phyloP scores from a whole-genome alignment of 37 sponge, comb jelly and placozoan genomes.

The Lycopodina hypogea region DNA sequence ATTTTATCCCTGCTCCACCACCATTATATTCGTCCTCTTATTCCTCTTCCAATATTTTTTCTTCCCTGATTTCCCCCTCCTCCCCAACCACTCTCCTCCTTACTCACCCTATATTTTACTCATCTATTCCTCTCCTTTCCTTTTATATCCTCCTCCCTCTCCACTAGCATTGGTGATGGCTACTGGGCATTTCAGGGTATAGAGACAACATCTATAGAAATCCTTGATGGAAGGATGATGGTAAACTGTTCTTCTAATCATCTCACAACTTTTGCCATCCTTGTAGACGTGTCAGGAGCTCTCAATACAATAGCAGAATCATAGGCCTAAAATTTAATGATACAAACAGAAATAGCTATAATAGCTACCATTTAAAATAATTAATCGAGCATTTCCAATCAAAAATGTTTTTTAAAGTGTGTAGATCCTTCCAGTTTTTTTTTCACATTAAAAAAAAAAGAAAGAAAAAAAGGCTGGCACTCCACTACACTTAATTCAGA shows the following conservation, averaged over 20 bases:
- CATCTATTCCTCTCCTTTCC: neutral
- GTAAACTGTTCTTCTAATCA: slow-evolving; percentile 42
- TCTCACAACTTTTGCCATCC: slow-evolving; percentile 68
- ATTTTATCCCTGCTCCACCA: neutral
- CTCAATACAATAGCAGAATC: neutral
- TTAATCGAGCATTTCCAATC: too few relatives aligned
- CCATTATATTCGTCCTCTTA: too few relatives aligned
- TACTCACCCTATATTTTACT: too few relatives aligned
- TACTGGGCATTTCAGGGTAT: slow-evolving; percentile 50
- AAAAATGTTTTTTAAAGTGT: too few relatives aligned
- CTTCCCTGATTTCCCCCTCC: too few relatives aligned
- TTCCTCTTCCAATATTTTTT: too few relatives aligned
- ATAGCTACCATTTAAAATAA: too few relatives aligned
- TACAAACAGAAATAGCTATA: neutral
- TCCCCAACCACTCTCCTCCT: too few relatives aligned
- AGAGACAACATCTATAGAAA: slow-evolving; percentile 1
- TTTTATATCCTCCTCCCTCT: neutral
- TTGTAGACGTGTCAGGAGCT: slow-evolving; percentile 58
- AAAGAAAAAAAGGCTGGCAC: too few relatives aligned
- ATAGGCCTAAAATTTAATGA: neutral
- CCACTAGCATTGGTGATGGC: slow-evolving; percentile 35
- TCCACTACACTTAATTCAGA: too few relatives aligned
- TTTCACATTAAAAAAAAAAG: too few relatives aligned
- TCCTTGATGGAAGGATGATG: neutral
- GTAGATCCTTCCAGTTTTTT: too few relatives aligned